Percentiles rank a stretch among this genome's conserved stretches.
Evolutionary conservation across 64 coral and sea anemone genomes (phyloP).

Genomic region (Pachyseris speciosa): DNA sequence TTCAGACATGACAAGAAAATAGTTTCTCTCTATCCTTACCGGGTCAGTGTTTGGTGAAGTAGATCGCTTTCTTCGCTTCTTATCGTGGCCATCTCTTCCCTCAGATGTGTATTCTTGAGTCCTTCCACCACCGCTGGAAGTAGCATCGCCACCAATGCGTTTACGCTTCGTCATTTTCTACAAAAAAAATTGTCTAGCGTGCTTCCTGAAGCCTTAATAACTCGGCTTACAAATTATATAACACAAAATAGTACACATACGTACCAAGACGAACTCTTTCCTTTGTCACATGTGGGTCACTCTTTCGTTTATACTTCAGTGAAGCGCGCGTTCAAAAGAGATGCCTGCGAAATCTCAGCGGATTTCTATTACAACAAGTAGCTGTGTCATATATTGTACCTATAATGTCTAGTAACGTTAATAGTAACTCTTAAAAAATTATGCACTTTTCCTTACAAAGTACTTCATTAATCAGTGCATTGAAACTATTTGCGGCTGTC

Average conservation of each 20-base stretch:
- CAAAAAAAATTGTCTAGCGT: too few relatives aligned
- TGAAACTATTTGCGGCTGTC: too few relatives aligned
- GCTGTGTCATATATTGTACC: too few relatives aligned
- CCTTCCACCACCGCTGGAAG: constrained; percentile 49
- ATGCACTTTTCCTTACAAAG: too few relatives aligned
- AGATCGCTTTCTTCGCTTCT: constrained; percentile 74
- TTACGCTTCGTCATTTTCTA: constrained; percentile 72
- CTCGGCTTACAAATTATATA: background rate
- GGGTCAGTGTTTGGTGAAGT: constrained; percentile 64
- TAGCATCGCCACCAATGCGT: constrained; percentile 1
- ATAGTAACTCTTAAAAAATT: too few relatives aligned
- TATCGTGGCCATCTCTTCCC: constrained; percentile 30
- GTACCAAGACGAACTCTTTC: background rate
- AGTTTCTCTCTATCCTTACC: constrained; percentile 60
- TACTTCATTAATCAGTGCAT: too few relatives aligned
- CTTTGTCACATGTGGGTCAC: background rate
- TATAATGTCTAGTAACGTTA: too few relatives aligned
- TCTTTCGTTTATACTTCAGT: background rate
- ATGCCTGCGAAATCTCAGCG: background rate
- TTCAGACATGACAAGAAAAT: too few relatives aligned
- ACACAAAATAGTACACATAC: background rate
- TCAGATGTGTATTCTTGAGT: constrained; percentile 27
- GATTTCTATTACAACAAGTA: background rate
- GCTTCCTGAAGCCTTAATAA: background rate
- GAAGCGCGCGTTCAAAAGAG: background rate